A percentile compares a stretch with the other conserved stretches of the same genome.
Conservation (phyloP, 2,797 vertebrate species). For the Silurus aristotelis region DNA sequence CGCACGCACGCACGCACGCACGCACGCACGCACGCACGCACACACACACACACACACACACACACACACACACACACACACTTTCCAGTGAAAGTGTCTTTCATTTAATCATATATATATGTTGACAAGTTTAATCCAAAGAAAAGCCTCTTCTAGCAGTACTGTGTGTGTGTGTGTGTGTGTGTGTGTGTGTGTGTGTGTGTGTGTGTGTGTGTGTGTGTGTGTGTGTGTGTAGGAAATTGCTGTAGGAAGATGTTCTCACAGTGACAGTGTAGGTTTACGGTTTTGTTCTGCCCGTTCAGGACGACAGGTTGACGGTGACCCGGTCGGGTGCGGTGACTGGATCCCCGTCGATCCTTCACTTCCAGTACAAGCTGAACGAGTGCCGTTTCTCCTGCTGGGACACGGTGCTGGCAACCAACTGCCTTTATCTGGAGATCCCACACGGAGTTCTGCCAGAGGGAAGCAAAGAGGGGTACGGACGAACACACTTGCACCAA, state of each 20-base stretch:
- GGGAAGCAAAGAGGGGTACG: constrained; percentile 96
- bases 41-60: constrained; percentile 16
- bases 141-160: neutral
- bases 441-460: constrained; percentile 86
- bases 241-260: neutral
- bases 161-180: neutral
- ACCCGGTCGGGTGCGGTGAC: constrained; percentile 82
- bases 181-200: too few relatives aligned
- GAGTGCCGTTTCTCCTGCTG: constrained; percentile 88
- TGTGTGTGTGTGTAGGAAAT: neutral
- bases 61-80: constrained; percentile 31
- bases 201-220: too few relatives aligned
- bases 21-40: neutral
- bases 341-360: constrained; percentile 81
- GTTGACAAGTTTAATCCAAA: constrained; percentile 4
- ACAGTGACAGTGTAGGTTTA: neutral
- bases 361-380: constrained; percentile 91
- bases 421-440: constrained; percentile 92
- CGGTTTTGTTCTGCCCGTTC: neutral
- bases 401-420: constrained; percentile 86
- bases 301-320: constrained; percentile 70
- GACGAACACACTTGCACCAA: neutral
- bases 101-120: constrained; percentile 18
- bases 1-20: too few relatives aligned
- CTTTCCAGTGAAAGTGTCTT: constrained; percentile 20